Conservation (phyloP, 92 coral and sea anemone genomes). For the Epizoanthus ramosus region DNA sequence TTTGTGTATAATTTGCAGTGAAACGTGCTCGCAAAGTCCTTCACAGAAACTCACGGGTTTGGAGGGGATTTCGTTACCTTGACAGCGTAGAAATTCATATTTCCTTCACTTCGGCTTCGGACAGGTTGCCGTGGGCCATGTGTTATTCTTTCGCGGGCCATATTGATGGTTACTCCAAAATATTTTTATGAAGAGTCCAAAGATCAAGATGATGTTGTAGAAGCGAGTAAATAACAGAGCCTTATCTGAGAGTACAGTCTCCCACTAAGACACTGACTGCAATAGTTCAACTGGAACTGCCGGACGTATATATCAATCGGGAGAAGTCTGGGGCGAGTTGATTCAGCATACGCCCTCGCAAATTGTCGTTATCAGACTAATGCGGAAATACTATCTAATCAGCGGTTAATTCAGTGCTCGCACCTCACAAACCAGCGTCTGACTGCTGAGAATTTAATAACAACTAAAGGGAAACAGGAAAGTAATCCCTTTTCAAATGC, state of each 20-base stretch:
- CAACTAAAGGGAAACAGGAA: not conserved
- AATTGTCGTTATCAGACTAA: not conserved
- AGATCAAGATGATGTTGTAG: not conserved
- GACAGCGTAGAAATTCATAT: slow-evolving; percentile 12
- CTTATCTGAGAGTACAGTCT: slow-evolving; percentile 12
- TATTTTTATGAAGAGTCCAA: not conserved
- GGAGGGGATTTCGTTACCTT: not conserved
- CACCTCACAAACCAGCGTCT: not conserved
- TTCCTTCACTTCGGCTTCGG: slow-evolving; percentile 38
- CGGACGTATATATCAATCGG: not conserved
- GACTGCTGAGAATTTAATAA: slow-evolving; percentile 2
- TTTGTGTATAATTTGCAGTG: not conserved
- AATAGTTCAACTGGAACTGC: not conserved
- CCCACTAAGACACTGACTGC: not conserved
- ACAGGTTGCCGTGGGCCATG: slow-evolving; percentile 5
- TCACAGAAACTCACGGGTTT: too few relatives aligned
- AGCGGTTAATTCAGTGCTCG: not conserved
- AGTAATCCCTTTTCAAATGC: too few relatives aligned
- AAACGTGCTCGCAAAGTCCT: not conserved
- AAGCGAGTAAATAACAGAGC: not conserved
- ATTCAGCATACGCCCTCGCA: not conserved
- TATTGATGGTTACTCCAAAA: not conserved
- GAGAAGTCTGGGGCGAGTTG: not conserved
- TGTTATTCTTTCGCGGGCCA: slow-evolving; percentile 21
- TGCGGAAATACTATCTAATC: not conserved